Evolutionary conservation across 2,888 invertebrate genomes (phyloP), one percentile per base, ranked within the genome.

Genomic region (Nebria brevicollis): DNA sequence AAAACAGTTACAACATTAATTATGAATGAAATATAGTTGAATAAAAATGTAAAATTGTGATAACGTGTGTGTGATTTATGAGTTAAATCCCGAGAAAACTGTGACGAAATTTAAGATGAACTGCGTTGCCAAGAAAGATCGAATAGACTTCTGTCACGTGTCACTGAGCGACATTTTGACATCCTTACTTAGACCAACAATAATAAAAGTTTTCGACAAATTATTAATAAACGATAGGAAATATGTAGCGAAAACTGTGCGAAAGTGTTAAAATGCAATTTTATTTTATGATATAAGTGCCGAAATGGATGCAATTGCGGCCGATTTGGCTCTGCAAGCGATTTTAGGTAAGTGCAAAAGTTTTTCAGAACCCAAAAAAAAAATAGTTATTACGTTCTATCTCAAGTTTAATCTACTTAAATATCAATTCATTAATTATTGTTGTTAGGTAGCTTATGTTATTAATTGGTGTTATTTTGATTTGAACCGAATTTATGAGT

Each of bases 271-370:
- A 79, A 75, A 76, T 76, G 72, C 70, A 64, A 73, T 75, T 54
- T 76, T 64, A 77, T 42, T 64, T 68, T 77, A 70, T 82, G 75
- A 42, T 73, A 75, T 77, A 74, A 42, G 4, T 34, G 54, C 54
- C 54, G 8, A 54, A 54, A 89, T 89, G 89, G 88, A 88, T 85
- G 84, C 87, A 64, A 83, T 87, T 82, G 84, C 86, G 75, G 86
- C 87, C 82, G 89, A 88, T 84, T 85, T 88, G 83, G 87, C 87
- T 72, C 85, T 88, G 80, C 87, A 88, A 82, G 88, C 87, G 82
- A 86, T 88, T 84, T 85, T 88, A 82, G 87, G 88, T 88, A 84
- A 86, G 88, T 86, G 66, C 79, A 79, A 79, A 79, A 79, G 75
- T 79, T 79, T 72, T 73, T 79, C 13, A 54, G 13, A 11, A 8